These are phyloP conservation scores for Cavia aperea DNA, from an alignment of 2,113 vertebrate genomes.

Conservation along the genomic window DNA sequence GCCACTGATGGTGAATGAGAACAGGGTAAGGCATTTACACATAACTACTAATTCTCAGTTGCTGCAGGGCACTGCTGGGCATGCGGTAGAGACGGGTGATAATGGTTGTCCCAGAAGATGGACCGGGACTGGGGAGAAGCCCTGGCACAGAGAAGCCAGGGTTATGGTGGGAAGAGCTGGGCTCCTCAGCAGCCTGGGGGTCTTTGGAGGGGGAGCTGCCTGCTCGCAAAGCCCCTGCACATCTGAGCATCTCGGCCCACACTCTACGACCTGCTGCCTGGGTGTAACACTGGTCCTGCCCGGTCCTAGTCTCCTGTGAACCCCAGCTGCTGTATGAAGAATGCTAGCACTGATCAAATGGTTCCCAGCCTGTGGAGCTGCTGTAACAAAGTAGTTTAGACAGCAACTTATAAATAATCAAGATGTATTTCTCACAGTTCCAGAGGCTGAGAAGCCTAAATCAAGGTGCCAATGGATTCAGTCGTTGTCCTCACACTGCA, in stretches of 20 bases:
- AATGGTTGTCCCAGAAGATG: neutral
- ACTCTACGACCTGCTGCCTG: too few relatives aligned
- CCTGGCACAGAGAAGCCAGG: neutral
- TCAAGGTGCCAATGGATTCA: neutral
- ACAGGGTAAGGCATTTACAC: neutral
- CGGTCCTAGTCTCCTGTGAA: neutral
- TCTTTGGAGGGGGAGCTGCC: neutral
- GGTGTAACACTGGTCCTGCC: neutral
- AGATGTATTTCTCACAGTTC: neutral
- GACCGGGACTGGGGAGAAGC: neutral
- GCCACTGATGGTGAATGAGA: neutral
- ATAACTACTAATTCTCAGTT: neutral
- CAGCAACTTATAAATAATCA: neutral
- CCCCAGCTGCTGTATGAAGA: neutral
- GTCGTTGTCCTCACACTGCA: too few relatives aligned
- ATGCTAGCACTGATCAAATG: neutral
- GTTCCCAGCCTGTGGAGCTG: neutral
- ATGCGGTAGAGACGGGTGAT: neutral
- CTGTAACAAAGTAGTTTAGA: neutral
- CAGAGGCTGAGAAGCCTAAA: neutral
- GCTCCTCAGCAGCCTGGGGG: neutral
- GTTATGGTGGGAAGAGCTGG: too few relatives aligned
- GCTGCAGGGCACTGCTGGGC: neutral
- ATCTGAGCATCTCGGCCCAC: neutral
- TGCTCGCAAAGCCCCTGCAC: too few relatives aligned